phyloP scores from a whole-genome alignment of 2,888 invertebrate genomes.

The Euspilapteryx auroguttella region DNA sequence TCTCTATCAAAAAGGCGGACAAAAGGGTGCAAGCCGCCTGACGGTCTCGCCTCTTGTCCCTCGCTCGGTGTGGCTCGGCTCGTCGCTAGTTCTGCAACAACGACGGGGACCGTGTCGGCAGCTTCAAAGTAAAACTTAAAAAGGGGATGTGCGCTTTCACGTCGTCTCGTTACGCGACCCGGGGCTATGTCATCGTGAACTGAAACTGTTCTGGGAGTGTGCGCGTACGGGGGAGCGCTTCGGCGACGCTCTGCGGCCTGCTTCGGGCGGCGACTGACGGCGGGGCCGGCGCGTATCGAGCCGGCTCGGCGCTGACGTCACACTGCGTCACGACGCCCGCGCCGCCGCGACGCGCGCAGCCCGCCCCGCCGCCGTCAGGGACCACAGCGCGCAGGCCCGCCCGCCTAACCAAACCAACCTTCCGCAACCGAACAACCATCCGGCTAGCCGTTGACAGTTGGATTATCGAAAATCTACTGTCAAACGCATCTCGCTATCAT shows the following conservation, averaged over 20 bases:
- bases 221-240: conserved; percentile 41
- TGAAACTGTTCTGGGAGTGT: conserved; percentile 52
- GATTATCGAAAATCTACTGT: too few species aligned
- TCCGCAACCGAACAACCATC: conserved; percentile 17
- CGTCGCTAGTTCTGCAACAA: conserved; percentile 59
- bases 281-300: conserved; percentile 64
- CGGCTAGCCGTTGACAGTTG: too few species aligned
- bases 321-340: conserved; percentile 66
- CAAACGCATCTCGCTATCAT: too few species aligned
- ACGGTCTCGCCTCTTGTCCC: conserved; percentile 50
- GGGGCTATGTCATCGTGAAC: conserved; percentile 58
- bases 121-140: conserved; percentile 53
- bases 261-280: conserved; percentile 61
- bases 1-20: conserved; percentile 51
- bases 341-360: conserved; percentile 46
- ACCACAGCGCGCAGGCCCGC: conserved; percentile 18
- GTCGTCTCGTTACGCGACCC: conserved; percentile 47
- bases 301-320: conserved; percentile 72
- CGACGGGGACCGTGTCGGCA: conserved; percentile 45
- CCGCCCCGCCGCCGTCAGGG: conserved; percentile 15
- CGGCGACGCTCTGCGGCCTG: conserved; percentile 50
- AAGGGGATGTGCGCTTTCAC: conserved; percentile 46
- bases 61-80: conserved; percentile 44
- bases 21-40: conserved; percentile 51
- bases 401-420: conserved; percentile 16